phyloP scores from a whole-genome alignment of 2,113 vertebrate genomes.

The Anarrhichthys ocellatus region DNA sequence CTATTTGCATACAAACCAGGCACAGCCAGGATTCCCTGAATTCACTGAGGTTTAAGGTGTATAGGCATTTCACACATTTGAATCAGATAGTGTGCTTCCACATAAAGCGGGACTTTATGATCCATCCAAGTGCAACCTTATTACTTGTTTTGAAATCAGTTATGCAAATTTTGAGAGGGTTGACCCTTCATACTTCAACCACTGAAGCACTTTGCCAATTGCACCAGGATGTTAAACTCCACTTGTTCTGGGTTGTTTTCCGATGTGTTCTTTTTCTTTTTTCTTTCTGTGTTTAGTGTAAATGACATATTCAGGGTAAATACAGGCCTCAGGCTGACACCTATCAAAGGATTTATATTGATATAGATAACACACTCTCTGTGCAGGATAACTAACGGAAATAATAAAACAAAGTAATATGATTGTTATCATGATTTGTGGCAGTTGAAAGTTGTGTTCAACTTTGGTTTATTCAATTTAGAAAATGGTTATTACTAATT shows the following conservation, averaged over 20 bases:
- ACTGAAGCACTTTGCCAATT: constrained; percentile 35
- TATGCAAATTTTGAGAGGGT: constrained; percentile 71
- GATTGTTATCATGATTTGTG: background rate
- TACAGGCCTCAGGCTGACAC: constrained; percentile 71
- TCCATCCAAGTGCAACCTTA: constrained; percentile 26
- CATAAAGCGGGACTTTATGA: constrained; percentile 49
- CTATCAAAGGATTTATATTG: constrained; percentile 51
- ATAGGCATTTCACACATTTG: constrained; percentile 28
- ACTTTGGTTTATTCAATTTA: background rate
- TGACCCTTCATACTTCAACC: constrained; percentile 50
- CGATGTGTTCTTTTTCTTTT: background rate
- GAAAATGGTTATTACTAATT: background rate
- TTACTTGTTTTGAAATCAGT: constrained; percentile 65
- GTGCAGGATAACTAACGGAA: constrained; percentile 9
- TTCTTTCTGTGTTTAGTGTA: constrained; percentile 73
- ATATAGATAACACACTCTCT: constrained; percentile 25
- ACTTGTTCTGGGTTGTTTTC: constrained; percentile 30
- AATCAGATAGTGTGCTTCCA: constrained; percentile 37
- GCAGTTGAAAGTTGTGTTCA: background rate
- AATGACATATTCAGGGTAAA: constrained; percentile 79
- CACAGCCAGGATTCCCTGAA: constrained; percentile 5
- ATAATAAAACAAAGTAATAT: background rate
- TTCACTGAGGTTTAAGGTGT: constrained; percentile 21
- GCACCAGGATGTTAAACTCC: constrained; percentile 64
- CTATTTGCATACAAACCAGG: constrained; percentile 53